These are phyloP conservation scores for Pangasius mekongensis DNA, from an alignment of 2,797 vertebrate genomes.

Conservation along the genomic window DNA sequence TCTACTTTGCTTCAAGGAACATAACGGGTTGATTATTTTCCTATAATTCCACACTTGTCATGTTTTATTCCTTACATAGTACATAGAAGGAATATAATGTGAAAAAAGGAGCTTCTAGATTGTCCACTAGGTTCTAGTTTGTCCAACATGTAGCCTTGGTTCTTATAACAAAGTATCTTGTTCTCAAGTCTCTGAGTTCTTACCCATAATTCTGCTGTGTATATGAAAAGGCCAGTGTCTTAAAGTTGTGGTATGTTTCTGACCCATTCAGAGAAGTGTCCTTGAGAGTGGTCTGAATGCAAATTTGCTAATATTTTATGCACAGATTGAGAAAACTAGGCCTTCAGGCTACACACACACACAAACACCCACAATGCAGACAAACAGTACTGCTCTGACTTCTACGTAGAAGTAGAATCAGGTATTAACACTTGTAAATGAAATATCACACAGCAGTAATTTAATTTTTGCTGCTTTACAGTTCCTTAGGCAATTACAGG, in stretches of 20 bases:
- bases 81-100: background rate
- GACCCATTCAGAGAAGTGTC: conserved; percentile 17
- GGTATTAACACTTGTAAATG: background rate
- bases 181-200: background rate
- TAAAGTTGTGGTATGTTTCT: background rate
- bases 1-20: background rate
- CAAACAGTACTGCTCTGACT: background rate
- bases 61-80: background rate
- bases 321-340: conserved; percentile 12
- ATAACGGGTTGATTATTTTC: background rate
- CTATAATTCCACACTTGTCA: background rate
- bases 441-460: background rate
- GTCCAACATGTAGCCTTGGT: background rate
- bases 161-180: background rate
- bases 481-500: background rate
- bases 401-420: background rate
- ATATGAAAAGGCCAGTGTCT: background rate
- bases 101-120: background rate
- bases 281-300: conserved; percentile 36
- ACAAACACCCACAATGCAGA: background rate
- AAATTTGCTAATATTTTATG: conserved; percentile 8
- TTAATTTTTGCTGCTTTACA: conserved; percentile 13
- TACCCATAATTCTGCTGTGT: background rate
- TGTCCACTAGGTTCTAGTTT: background rate
- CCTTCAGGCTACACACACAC: background rate